A percentile compares a stretch with the other conserved stretches of the same genome.
Conservation (phyloP, 2,888 invertebrate species). For the Leptogaster cylindrica region DNA sequence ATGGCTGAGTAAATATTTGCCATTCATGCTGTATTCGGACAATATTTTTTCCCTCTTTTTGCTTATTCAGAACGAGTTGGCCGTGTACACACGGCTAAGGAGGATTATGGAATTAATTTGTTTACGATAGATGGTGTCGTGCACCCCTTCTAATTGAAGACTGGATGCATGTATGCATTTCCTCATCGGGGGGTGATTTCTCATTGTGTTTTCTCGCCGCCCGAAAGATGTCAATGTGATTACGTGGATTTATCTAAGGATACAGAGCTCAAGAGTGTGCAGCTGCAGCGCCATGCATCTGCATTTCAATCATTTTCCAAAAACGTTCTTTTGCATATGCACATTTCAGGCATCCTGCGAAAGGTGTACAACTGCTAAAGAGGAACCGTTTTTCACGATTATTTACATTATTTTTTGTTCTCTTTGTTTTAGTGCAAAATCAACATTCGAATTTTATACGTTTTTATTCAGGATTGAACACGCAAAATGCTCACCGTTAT, state of each 20-base stretch:
- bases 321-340: not conserved
- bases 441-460: too few relatives aligned
- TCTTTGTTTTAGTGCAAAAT: too few relatives aligned
- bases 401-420: too few relatives aligned
- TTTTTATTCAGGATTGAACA: too few relatives aligned
- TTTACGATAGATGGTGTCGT: slow-evolving; percentile 36
- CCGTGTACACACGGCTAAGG: slow-evolving; percentile 7
- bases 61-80: slow-evolving; percentile 20
- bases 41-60: too few relatives aligned
- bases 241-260: slow-evolving; percentile 26
- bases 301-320: not conserved
- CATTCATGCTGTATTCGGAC: slow-evolving; percentile 38
- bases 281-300: slow-evolving; percentile 24
- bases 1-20: slow-evolving; percentile 41
- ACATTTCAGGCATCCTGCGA: too few relatives aligned
- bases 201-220: slow-evolving; percentile 6
- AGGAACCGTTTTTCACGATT: too few relatives aligned
- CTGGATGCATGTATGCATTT: not conserved
- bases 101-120: slow-evolving; percentile 41
- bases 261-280: slow-evolving; percentile 2
- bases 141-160: slow-evolving; percentile 21
- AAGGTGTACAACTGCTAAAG: too few relatives aligned
- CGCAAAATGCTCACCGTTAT: too few relatives aligned
- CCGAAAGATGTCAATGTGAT: slow-evolving; percentile 21
- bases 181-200: not conserved